Evolutionary conservation across 2,113 vertebrate species (phyloP).

Genomic region (Phylloscopus trochiloides): DNA sequence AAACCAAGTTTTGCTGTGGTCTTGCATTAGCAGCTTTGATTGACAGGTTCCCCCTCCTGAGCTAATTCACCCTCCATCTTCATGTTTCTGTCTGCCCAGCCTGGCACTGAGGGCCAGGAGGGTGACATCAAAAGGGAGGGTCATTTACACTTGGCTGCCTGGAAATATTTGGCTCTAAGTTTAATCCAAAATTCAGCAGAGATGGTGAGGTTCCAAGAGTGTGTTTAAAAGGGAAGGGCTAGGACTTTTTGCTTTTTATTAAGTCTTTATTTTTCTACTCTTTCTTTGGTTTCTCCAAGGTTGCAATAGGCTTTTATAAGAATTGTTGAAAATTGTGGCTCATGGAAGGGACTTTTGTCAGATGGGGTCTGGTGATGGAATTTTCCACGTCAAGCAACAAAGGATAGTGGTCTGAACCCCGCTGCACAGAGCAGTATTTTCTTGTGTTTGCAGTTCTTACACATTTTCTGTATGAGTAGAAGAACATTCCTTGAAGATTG

Average conservation of each 20-base stretch:
- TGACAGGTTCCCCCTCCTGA: not conserved
- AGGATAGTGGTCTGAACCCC: not conserved
- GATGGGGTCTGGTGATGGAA: not conserved
- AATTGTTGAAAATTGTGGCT: not conserved
- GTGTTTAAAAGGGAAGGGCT: not conserved
- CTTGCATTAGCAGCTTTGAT: slow-evolving; percentile 36
- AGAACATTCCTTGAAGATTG: not conserved
- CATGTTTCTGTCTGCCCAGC: not conserved
- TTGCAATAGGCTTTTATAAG: not conserved
- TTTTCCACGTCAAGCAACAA: not conserved
- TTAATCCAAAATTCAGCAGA: slow-evolving; percentile 1
- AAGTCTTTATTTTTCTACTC: not conserved
- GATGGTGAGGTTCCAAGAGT: not conserved
- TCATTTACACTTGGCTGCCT: not conserved
- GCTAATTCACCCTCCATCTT: not conserved
- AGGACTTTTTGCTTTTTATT: not conserved
- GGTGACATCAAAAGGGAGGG: not conserved
- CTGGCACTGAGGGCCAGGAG: not conserved
- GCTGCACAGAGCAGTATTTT: not conserved
- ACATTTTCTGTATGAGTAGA: not conserved
- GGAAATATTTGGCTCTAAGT: slow-evolving; percentile 1
- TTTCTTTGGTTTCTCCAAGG: not conserved
- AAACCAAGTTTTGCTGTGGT: not conserved
- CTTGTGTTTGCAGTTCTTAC: not conserved
- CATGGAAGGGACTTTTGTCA: not conserved